Base-by-base conservation (phyloP, 2,113 vertebrate genomes). In the Clarias gariepinus region DNA sequence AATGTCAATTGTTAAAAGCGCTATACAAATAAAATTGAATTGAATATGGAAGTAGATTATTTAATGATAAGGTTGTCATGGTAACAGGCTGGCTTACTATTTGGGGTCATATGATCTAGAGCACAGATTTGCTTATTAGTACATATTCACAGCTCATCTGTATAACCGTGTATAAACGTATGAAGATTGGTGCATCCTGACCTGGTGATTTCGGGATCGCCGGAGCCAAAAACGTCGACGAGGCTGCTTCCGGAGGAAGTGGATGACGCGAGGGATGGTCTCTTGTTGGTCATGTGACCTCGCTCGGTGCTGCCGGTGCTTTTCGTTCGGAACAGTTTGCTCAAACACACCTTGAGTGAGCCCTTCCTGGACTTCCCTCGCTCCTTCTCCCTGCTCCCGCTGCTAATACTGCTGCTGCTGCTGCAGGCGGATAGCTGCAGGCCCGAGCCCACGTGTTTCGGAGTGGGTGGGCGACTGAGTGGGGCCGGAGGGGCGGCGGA, bases 261-360 rank as follows among this genome's bases (percentile, higher is more conserved):
- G 92, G 95, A 95, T 23, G 95, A 95, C 0, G 95, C 93, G 87
- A 94, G 93, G 3, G 91, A 92, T 1, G 95, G 95, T 74, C 95
- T 92, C 88, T 95, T 95, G 90, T 95, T 92, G 91, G 90, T 91
- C 91, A 83, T 88, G 12, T 93, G 93, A 0, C 69, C 77, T 4
- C 93, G 93, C 2, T 94, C 88, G 0, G 91, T 87, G 0, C 96
- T 94, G 13, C 92, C 94, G 90, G 96, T 96, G 92, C 96, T 97
- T 91, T 95, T 96, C 76, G 96, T 97, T 82, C 96, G 94, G 91
- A 98, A 98, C 80, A 97, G 94, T 86, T 96, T 96, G 84, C 96
- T 96, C 90, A 97, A 94, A 47, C 96, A 96, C 88, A 96, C 93
- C 90, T 96, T 96, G 66, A 97, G 90, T 0, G 96, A 97, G 8